phyloP scores from a whole-genome alignment of 2,113 vertebrate genomes.

The Cryptomyrus ogoouensis region DNA sequence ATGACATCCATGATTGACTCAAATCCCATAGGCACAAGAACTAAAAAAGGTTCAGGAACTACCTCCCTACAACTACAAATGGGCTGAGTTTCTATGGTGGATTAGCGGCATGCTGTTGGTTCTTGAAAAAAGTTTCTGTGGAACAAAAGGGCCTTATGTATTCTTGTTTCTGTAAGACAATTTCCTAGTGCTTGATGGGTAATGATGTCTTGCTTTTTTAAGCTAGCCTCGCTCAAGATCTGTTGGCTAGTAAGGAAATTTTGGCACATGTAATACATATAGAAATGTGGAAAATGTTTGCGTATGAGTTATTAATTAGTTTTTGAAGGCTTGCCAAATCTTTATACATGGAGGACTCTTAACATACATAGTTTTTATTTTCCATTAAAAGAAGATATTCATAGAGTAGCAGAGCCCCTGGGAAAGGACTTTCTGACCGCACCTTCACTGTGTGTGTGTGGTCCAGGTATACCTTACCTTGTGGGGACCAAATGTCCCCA shows the following conservation, averaged over 20 bases:
- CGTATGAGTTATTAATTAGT: not conserved
- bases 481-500: too few relatives aligned
- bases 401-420: not conserved
- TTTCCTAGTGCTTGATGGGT: not conserved
- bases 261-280: not conserved
- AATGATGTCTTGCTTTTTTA: not conserved
- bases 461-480: too few relatives aligned
- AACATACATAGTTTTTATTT: not conserved
- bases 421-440: not conserved
- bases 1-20: not conserved
- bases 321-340: not conserved
- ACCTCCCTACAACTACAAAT: not conserved
- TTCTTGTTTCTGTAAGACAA: not conserved
- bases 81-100: not conserved
- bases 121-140: not conserved
- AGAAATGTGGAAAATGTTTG: not conserved
- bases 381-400: not conserved
- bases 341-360: not conserved
- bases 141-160: not conserved
- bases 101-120: not conserved
- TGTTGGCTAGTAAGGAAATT: not conserved
- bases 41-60: not conserved
- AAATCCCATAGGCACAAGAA: not conserved
- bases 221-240: not conserved
- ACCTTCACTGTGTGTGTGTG: slow-evolving; percentile 1